These are phyloP conservation scores for Microcebus lehilahytsara DNA, from an alignment of 2,113 vertebrate genomes.

Conservation along the genomic window DNA sequence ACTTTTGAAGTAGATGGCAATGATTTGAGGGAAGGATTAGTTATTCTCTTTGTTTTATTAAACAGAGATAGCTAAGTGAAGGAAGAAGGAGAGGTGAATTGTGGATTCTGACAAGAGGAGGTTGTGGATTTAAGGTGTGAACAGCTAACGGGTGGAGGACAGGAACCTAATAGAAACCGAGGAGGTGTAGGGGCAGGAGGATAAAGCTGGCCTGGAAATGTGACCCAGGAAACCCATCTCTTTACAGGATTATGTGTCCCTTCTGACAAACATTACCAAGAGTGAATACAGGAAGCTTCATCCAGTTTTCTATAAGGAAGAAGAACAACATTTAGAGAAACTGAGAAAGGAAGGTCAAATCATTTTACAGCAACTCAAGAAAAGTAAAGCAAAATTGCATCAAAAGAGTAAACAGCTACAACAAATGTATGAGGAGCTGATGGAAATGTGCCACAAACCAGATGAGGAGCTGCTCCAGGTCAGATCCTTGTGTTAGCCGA, in stretches of 20 bases:
- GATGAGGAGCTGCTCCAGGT: not conserved
- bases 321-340: not conserved
- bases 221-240: not conserved
- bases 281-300: not conserved
- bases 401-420: not conserved
- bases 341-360: not conserved
- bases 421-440: not conserved
- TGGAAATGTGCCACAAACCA: not conserved
- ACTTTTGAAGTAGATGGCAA: no score
- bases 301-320: not conserved
- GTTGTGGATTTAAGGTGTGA: no score
- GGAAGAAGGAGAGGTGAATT: no score
- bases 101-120: no score
- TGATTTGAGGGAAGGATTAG: no score
- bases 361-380: not conserved
- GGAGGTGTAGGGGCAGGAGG: no score
- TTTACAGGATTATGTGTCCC: not conserved
- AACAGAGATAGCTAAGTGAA: no score
- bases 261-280: not conserved
- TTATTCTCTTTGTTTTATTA: no score
- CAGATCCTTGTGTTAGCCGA: no score
- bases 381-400: not conserved
- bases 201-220: no score
- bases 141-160: no score
- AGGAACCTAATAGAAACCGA: no score